phyloP scores from a whole-genome alignment of 1,140 invertebrate genomes.

The Homalodisca vitripennis region DNA sequence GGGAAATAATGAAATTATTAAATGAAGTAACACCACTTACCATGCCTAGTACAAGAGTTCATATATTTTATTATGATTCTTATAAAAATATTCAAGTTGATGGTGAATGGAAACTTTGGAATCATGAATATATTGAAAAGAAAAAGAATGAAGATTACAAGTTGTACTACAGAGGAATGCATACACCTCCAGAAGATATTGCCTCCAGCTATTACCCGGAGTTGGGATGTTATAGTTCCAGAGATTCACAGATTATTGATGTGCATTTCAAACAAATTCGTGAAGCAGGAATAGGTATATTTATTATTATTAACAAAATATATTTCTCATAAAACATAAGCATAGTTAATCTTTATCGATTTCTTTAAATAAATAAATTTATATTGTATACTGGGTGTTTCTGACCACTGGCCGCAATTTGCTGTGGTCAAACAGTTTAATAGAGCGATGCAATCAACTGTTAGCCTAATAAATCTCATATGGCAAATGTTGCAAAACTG shows the following conservation, averaged over 20 bases:
- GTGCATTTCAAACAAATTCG: conserved; percentile 51
- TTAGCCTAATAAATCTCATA: too few relatives aligned
- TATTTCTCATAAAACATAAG: too few relatives aligned
- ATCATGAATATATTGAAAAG: conserved; percentile 51
- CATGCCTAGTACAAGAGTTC: conserved; percentile 51
- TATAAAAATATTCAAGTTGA: conserved; percentile 51
- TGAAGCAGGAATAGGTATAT: conserved; percentile 48
- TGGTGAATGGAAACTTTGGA: conserved; percentile 52
- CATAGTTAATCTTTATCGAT: too few relatives aligned
- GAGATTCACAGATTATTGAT: conserved; percentile 50
- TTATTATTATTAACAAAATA: not conserved
- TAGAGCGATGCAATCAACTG: too few relatives aligned
- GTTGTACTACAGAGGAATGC: conserved; percentile 49
- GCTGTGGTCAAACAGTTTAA: too few relatives aligned
- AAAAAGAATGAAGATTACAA: conserved; percentile 51
- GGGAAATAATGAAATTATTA: conserved; percentile 31
- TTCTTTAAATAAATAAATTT: too few relatives aligned
- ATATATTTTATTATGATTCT: conserved; percentile 56
- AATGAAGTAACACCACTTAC: conserved; percentile 24
- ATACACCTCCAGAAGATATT: conserved; percentile 51
- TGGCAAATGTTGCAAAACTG: too few relatives aligned
- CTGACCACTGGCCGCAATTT: too few relatives aligned
- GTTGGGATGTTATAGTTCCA: conserved; percentile 53
- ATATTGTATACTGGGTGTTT: too few relatives aligned
- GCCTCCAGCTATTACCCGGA: conserved; percentile 52